These are phyloP conservation scores for Onychomys torridus DNA, from an alignment of 2,797 vertebrate genomes.

Conservation along the genomic window DNA sequence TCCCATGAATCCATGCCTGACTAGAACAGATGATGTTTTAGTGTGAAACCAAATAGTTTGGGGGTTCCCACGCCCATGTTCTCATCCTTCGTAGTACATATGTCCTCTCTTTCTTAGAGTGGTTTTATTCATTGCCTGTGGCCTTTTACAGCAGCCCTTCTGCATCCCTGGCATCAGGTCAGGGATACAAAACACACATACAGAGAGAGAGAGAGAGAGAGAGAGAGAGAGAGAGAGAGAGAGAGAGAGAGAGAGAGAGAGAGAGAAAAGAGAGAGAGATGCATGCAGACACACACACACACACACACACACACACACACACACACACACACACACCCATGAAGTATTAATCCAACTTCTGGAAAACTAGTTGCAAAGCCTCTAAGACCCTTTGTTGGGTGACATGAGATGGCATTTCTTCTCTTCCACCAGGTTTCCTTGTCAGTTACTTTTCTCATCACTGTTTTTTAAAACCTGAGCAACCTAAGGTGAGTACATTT, in stretches of 20 bases:
- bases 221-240: too few species aligned
- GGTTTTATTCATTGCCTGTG: not conserved
- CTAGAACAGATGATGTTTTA: not conserved
- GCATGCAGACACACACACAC: not conserved
- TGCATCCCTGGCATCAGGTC: not conserved
- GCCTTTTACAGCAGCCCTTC: not conserved
- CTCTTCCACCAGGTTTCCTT: not conserved
- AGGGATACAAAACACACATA: too few species aligned
- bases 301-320: not conserved
- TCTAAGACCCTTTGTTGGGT: not conserved
- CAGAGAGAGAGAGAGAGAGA: too few species aligned
- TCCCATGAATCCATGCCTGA: not conserved
- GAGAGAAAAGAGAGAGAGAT: too few species aligned
- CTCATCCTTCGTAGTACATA: not conserved
- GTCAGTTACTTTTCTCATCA: not conserved
- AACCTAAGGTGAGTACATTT: not conserved
- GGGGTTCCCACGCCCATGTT: not conserved
- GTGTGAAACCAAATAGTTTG: not conserved
- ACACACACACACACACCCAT: not conserved
- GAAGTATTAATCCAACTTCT: not conserved
- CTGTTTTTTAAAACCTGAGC: not conserved
- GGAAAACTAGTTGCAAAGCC: not conserved
- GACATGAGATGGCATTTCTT: not conserved
- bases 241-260: too few species aligned
- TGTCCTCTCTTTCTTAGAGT: not conserved